Percentiles rank a stretch among this genome's conserved stretches.
phyloP scores from a whole-genome alignment of 1,140 invertebrate species.

The Pseudoatta argentina region DNA sequence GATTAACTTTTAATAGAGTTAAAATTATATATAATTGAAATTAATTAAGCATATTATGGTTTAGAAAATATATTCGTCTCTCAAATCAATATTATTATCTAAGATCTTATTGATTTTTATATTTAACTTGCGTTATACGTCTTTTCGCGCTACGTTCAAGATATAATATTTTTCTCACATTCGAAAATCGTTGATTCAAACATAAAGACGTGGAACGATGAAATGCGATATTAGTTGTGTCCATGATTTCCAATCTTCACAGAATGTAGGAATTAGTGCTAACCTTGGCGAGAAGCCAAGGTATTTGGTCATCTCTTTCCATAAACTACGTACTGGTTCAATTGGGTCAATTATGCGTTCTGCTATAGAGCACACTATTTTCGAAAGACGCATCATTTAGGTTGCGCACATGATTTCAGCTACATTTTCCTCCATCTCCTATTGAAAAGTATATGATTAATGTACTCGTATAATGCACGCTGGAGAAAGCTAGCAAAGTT shows the following conservation, averaged over 20 bases:
- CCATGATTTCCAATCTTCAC: constrained; percentile 12
- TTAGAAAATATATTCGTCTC: neutral
- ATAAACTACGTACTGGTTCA: constrained; percentile 25
- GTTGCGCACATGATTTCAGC: neutral
- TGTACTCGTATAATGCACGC: neutral
- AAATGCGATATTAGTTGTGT: neutral
- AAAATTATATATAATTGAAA: neutral
- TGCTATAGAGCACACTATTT: constrained; percentile 57
- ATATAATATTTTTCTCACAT: neutral
- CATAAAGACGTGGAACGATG: neutral
- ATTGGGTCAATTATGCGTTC: constrained; percentile 72
- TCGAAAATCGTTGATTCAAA: constrained; percentile 1
- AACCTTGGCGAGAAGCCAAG: constrained; percentile 7
- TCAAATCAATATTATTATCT: neutral
- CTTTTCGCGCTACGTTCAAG: neutral
- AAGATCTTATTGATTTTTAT: neutral
- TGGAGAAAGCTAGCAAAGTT: neutral
- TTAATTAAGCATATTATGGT: neutral
- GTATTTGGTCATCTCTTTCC: neutral
- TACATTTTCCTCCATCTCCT: neutral
- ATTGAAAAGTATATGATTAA: neutral
- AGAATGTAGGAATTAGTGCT: constrained; percentile 26
- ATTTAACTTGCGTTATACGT: neutral
- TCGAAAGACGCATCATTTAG: constrained; percentile 59
- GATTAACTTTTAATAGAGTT: neutral